Evolutionary conservation across 2,113 vertebrate species (phyloP), one percentile per base, ranked within the genome.

Genomic region (Calyptomena viridis): DNA sequence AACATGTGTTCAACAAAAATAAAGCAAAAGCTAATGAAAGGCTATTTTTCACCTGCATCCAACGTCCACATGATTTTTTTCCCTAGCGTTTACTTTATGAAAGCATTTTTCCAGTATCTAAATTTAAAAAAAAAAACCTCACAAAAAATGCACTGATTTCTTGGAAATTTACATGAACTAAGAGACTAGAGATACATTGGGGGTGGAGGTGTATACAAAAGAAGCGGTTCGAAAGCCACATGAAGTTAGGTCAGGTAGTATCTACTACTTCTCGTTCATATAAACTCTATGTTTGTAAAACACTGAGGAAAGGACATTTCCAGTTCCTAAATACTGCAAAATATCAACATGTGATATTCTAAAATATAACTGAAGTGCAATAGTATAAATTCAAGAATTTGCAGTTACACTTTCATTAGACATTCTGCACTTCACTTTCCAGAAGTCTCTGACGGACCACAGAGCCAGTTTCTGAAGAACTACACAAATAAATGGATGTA

Each of bases 201-300:
- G 19, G 12, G 11, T 8, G 1, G 16, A 2, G 19, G 5, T 27
- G 8, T 33, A 9, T n/a, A 1, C 67, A 60, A 55, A 17, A 0
- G 11, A 50, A 76, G 12, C 25, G 4, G 20, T 59, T 76, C 76
- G 53, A 89, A 80, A 67, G 27, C 5, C 19, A 55, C 2, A 23
- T 77, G 39, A 75, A 53, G 30, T 23, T 18, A 85, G 33, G 8
- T 46, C 63, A 50, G 15, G 6, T 12, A 81, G 8, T 7, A 74
- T 39, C 42, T 55, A 28, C 23, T 62, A 20, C 12, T 80, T 81
- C 9, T 14, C 30, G 72, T 47, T 52, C 20, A 31, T 25, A 52
- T 3, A 64, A 82, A 69, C 37, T 46, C 20, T 30, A 5, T 35
- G 24, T 35, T 66, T 55, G 8, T 28, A 73, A 30, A 89, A 80